Conservation (phyloP, 2,888 invertebrate species). For the Drosophila acutilabella region DNA sequence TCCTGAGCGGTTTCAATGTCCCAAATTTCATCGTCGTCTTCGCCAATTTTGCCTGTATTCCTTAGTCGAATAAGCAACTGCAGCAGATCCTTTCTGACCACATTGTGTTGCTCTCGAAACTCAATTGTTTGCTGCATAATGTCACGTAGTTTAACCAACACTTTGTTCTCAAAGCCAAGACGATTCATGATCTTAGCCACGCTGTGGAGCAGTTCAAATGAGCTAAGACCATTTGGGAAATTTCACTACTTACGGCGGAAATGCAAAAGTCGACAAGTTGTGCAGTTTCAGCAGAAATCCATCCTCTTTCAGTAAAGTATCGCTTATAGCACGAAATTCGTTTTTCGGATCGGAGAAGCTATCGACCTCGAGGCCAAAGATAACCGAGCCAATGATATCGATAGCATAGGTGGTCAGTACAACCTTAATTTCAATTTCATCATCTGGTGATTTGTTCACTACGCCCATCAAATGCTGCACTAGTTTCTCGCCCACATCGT, state of each 20-base stretch:
- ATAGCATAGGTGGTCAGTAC: constrained; percentile 81
- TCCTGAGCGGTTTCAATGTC: constrained; percentile 73
- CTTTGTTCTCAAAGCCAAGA: constrained; percentile 57
- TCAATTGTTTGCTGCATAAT: constrained; percentile 84
- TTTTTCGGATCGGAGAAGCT: constrained; percentile 82
- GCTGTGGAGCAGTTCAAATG: constrained; percentile 33
- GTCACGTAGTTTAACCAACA: constrained; percentile 79
- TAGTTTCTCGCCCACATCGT: constrained; percentile 87
- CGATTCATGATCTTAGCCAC: constrained; percentile 63
- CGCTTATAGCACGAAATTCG: constrained; percentile 78
- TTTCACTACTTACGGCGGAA: constrained; percentile 72
- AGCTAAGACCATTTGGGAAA: no score
- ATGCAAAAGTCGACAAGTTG: constrained; percentile 66
- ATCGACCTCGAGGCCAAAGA: constrained; percentile 85
- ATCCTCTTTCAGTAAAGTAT: constrained; percentile 33
- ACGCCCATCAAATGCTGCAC: constrained; percentile 84
- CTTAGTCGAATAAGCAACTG: constrained; percentile 85
- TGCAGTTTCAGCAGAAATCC: constrained; percentile 51
- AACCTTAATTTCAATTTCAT: constrained; percentile 85
- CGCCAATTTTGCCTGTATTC: constrained; percentile 83
- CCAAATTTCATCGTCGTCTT: constrained; percentile 78
- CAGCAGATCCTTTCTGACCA: constrained; percentile 85
- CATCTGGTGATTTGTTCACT: constrained; percentile 74
- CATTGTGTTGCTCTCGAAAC: constrained; percentile 84
- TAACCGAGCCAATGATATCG: constrained; percentile 85